Base-by-base conservation (phyloP, 2,888 invertebrate genomes). In the Aethes cnicana region DNA sequence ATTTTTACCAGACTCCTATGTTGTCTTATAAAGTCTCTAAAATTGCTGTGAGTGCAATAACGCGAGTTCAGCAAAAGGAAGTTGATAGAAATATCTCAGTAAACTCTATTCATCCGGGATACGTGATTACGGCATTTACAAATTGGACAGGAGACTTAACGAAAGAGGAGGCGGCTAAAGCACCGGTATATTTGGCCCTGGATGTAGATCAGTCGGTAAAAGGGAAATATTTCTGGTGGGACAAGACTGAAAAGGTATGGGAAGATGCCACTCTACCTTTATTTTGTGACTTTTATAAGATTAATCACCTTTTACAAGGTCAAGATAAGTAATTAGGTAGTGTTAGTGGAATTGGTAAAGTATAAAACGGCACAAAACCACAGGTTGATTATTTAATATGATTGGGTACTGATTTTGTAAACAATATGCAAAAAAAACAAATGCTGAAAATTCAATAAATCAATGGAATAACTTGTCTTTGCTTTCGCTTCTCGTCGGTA, bases 141-240 rank as follows among this genome's bases (percentile, higher is more conserved):
- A 54, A 53, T 11, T 54, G 57, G 16, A 16, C 28, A n/a, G 68
- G 67, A 2, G 11, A 58, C n/a, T 44, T 62, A 14, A 56, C 56
- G 3, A 14, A 57, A 9, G 63, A 65, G 18, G 57, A 64, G 18
- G 47, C 64, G 0, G 42, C 56, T 16, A 30, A 58, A 41, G 39
- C 65, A 0, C 61, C 64, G 0, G 59, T 57, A 1, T 67, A 63
- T 47, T 54, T 69, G 25, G 67, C 63, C 1, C 47, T 69, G 20
- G 68, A 69, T 25, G 59, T 58, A 3, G 61, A 65, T 6, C 66
- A 68, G 36, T 58, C 62, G 0, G 11, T 64, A 3, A 68, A 66
- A 54, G 69, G 68, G 5, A 62, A 62, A 42, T 68, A 61, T 39
- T 55, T 66, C 23, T 69, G 66, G 66, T 66, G 50, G 20, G 68